phyloP scores from a whole-genome alignment of 2,797 vertebrate genomes.

The Eulemur coronatus region DNA sequence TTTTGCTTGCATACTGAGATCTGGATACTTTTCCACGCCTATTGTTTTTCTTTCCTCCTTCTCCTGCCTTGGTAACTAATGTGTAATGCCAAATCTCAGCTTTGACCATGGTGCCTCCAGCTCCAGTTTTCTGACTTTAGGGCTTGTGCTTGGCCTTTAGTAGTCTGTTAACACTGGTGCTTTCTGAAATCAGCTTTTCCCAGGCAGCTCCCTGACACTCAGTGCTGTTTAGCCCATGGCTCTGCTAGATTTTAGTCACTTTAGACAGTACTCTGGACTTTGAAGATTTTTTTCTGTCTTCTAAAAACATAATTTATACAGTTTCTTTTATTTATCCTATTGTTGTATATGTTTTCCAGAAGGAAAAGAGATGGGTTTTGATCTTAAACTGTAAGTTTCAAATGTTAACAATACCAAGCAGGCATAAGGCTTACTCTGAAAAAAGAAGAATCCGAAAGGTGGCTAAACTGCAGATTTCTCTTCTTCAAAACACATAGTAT shows the following conservation, averaged over 20 bases:
- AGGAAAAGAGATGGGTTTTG: background rate
- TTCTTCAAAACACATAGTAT: background rate
- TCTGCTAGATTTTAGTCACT: background rate
- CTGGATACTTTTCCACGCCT: background rate
- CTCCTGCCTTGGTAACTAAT: background rate
- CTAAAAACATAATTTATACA: background rate
- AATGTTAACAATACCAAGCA: background rate
- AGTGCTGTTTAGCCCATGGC: background rate
- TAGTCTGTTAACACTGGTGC: background rate
- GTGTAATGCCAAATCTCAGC: background rate
- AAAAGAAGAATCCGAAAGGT: background rate
- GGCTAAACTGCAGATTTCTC: background rate
- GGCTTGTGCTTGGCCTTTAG: background rate
- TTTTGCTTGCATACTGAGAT: background rate
- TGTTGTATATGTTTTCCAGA: background rate
- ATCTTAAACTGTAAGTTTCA: background rate
- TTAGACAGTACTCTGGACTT: background rate
- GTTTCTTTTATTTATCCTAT: background rate
- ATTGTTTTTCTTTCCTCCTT: background rate
- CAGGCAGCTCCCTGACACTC: background rate
- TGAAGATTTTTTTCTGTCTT: background rate
- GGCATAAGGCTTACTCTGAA: background rate
- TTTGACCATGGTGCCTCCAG: background rate
- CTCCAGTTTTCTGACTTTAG: background rate
- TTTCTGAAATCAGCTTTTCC: background rate